Evolutionary conservation across 2,888 invertebrate species (phyloP).

Genomic region (Microctonus aethiopoides): DNA sequence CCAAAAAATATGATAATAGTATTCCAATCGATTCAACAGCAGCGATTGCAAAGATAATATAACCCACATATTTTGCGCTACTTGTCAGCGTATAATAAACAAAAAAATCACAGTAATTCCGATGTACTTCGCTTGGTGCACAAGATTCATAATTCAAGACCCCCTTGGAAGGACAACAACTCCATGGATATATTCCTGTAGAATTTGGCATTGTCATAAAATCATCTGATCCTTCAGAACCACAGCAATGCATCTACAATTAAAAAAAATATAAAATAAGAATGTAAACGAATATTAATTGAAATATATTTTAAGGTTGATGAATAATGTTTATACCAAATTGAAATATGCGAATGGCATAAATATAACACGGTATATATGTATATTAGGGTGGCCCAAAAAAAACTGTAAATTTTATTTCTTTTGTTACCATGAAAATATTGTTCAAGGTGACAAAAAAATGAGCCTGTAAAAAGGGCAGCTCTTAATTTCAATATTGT

Average conservation of each 20-base stretch:
- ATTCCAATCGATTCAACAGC: conserved; percentile 81
- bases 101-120: conserved; percentile 68
- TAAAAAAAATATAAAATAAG: neutral
- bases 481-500: too few relatives aligned
- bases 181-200: conserved; percentile 61
- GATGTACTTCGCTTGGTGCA: conserved; percentile 64
- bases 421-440: too few relatives aligned
- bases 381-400: too few relatives aligned
- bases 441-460: too few relatives aligned
- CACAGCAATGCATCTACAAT: conserved; percentile 72
- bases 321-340: too few relatives aligned
- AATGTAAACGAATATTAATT: too few relatives aligned
- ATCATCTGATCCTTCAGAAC: conserved; percentile 65
- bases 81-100: conserved; percentile 66
- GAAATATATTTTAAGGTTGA: too few relatives aligned
- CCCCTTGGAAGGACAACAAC: conserved; percentile 68
- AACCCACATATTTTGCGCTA: conserved; percentile 73
- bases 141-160: conserved; percentile 31
- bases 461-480: too few relatives aligned
- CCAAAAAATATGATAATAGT: conserved; percentile 87
- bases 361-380: too few relatives aligned
- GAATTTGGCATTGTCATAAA: conserved; percentile 45
- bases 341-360: too few relatives aligned
- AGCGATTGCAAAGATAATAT: conserved; percentile 76
- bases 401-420: too few relatives aligned